Evolutionary conservation across 2,113 vertebrate genomes (phyloP), one percentile per base, ranked within the genome.

Genomic region (Catharus fuscescens): DNA sequence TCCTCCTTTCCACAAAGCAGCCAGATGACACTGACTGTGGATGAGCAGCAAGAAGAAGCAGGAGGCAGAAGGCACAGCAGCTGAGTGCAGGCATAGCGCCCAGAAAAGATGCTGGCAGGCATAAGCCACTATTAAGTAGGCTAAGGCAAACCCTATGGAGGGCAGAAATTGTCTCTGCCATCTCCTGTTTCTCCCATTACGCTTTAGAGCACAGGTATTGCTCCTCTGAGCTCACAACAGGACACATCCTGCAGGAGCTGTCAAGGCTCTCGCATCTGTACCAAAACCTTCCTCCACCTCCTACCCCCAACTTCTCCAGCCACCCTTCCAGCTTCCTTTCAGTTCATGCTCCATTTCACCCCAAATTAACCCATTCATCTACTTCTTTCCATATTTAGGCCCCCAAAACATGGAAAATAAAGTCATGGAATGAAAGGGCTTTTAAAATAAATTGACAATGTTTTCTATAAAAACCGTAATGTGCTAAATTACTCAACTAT

Each of bases 201-300:
- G 3, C 25, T 67, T 18, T 18, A 9, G 32, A 88, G 57, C 0
- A 0, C 1, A 25, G 65, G 44, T 34, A 47, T 2, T 47, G 69
- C 5, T 25, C 3, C 6, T 38, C 45, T 62, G 73, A 21, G 38
- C 6, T 48, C 54, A 45, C 54, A 69, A 25, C 0, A 3, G 17
- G 18, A 60, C 40, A 38, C 42, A 67, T 69, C 59, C 48, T 56
- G 12, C 24, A 48, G 14, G 16, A 79, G 11, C 6, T 80, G 44
- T 47, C 31, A 5, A 0, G 15, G 84, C 50, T 80, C 34, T 25
- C 0, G 0, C 32, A 76, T n/a, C 34, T 7, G 0, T n/a, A 40
- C 4, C 34, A 19, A 71, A 88, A 72, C 10, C 20, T 45, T 38
- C 23, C 36, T 77, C 44, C 20, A 64, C 10, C 40, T 59, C 59